A percentile compares a stretch with the other conserved stretches of the same genome.
Conservation (phyloP, 2,797 vertebrate genomes). For the Odontamblyopus lacepedii region DNA sequence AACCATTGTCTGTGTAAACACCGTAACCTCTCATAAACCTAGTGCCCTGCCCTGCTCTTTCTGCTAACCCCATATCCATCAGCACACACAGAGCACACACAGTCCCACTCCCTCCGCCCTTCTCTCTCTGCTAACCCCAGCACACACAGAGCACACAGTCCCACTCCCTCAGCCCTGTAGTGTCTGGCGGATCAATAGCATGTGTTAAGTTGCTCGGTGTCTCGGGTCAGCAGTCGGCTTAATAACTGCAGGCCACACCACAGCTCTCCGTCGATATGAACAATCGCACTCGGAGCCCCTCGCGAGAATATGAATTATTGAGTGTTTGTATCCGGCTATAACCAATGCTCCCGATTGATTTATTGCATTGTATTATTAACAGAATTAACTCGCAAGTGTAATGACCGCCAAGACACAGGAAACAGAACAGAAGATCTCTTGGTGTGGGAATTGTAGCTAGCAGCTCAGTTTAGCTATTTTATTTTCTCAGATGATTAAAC, state of each 20-base stretch:
- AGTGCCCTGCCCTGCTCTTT: too few species aligned
- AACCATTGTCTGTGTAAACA: too few species aligned
- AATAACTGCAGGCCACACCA: constrained; percentile 1
- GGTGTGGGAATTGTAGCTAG: too few species aligned
- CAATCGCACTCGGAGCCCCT: neutral
- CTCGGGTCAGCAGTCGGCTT: neutral
- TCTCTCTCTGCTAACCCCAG: neutral
- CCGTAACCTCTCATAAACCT: too few species aligned
- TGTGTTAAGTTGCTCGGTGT: constrained; percentile 1
- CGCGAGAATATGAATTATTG: neutral
- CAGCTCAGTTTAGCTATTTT: too few species aligned
- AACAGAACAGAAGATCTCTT: too few species aligned
- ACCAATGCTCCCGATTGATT: neutral
- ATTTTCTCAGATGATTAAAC: too few species aligned
- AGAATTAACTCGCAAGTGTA: neutral
- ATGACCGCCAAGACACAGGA: too few species aligned
- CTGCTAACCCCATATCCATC: too few species aligned
- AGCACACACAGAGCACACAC: too few species aligned
- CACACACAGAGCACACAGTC: neutral
- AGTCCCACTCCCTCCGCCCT: too few species aligned
- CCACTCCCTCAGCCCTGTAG: neutral
- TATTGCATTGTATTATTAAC: neutral
- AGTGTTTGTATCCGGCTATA: neutral
- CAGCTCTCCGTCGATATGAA: neutral
- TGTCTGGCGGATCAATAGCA: neutral